Percentiles rank a stretch among this genome's conserved stretches.
These are phyloP conservation scores for Aporophyla nigra DNA, from an alignment of 2,888 invertebrate species.

Conservation along the genomic window DNA sequence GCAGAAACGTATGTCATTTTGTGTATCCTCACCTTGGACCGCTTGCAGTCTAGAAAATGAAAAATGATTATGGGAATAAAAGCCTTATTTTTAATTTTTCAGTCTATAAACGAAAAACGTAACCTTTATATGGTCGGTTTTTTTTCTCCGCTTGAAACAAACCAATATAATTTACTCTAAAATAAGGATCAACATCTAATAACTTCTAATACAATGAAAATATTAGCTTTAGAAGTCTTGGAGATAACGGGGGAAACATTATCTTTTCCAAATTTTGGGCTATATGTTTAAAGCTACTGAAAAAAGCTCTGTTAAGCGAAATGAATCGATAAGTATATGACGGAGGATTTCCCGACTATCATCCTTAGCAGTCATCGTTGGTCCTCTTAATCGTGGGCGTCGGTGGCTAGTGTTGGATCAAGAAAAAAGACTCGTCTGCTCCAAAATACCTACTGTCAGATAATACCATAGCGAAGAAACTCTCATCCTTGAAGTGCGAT, in stretches of 20 bases:
- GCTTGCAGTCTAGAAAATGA: conserved; percentile 69
- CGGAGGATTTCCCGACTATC: no score
- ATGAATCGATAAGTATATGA: neutral
- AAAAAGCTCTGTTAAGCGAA: neutral
- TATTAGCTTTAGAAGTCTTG: neutral
- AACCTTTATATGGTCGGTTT: no score
- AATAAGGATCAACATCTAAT: neutral
- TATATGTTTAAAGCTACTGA: neutral
- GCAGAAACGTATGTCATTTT: conserved; percentile 72
- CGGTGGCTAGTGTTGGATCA: no score
- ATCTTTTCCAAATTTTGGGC: neutral
- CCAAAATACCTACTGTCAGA: conserved; percentile 58
- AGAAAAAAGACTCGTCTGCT: no score
- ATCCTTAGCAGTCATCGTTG: no score
- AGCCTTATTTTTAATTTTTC: neutral
- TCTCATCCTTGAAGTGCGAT: conserved; percentile 48
- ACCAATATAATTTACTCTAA: neutral
- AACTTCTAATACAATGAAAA: neutral
- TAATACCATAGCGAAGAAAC: conserved; percentile 66
- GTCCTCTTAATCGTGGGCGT: no score
- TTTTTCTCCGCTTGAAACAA: neutral
- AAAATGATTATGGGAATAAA: neutral
- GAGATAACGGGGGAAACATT: neutral
- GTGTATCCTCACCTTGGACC: conserved; percentile 68
- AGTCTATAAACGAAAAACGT: neutral